Conservation (phyloP, 2,113 vertebrate species). For the Lota lota region DNA sequence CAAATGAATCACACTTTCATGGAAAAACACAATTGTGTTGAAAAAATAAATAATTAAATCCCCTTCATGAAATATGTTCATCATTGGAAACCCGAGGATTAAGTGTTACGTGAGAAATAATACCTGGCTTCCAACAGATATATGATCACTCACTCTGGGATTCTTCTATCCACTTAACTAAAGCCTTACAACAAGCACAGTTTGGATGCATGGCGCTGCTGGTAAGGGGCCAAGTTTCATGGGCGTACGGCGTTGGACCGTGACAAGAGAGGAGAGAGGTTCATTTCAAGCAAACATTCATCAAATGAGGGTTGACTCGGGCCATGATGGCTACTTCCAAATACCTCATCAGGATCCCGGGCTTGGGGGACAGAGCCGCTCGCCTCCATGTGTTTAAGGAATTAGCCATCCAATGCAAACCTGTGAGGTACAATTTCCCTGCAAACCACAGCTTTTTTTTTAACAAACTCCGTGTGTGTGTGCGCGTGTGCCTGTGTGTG, state of each 20-base stretch:
- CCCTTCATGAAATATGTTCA: slow-evolving; percentile 21
- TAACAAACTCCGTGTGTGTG: too few relatives aligned
- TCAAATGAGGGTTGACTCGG: slow-evolving; percentile 41
- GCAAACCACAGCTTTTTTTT: neutral
- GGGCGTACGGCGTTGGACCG: slow-evolving; percentile 26
- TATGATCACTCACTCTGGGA: slow-evolving; percentile 47
- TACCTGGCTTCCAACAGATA: slow-evolving; percentile 44
- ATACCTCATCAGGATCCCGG: slow-evolving; percentile 61
- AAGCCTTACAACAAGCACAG: slow-evolving; percentile 56
- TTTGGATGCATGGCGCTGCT: slow-evolving; percentile 24
- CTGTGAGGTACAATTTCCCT: neutral
- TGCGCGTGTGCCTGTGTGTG: too few relatives aligned
- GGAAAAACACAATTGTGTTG: neutral
- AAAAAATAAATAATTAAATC: neutral
- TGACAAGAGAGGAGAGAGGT: slow-evolving; percentile 26
- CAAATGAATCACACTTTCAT: neutral
- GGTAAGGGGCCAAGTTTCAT: slow-evolving; percentile 50
- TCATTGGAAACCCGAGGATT: slow-evolving; percentile 46
- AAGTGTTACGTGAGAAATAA: slow-evolving; percentile 34
- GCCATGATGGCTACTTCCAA: slow-evolving; percentile 54
- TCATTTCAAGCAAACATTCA: slow-evolving; percentile 55
- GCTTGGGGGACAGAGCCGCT: slow-evolving; percentile 46
- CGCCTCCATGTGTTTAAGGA: slow-evolving; percentile 57
- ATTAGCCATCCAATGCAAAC: slow-evolving; percentile 14
- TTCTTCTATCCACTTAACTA: slow-evolving; percentile 54